A percentile compares a stretch with the other conserved stretches of the same genome.
Conservation (phyloP, 2,113 vertebrate species). For the Saguinus imperator region DNA sequence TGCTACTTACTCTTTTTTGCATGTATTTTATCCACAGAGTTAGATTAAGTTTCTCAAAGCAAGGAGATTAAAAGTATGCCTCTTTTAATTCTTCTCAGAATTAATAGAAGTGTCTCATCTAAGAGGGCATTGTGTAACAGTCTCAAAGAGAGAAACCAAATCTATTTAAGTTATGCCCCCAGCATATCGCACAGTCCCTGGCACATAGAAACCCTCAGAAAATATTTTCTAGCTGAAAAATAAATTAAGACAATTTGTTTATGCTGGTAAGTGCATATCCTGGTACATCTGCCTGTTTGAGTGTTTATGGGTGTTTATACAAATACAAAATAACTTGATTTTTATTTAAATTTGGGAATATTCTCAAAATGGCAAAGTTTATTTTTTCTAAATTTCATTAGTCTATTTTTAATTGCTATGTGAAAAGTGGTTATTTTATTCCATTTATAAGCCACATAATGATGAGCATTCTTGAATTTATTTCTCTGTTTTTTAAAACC, state of each 20-base stretch:
- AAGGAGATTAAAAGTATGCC: background rate
- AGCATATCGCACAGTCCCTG: background rate
- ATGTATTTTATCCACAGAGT: background rate
- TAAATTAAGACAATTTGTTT: background rate
- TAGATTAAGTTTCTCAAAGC: background rate
- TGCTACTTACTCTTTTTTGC: background rate
- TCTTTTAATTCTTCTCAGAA: background rate
- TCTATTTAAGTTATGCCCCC: background rate
- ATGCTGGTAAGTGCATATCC: background rate
- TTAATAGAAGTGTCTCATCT: background rate
- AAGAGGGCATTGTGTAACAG: background rate
- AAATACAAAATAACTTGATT: background rate
- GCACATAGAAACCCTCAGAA: background rate
- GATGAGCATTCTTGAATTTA: slow-evolving; percentile 60
- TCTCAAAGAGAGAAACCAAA: background rate
- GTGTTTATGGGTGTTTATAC: background rate
- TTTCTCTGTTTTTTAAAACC: slow-evolving; percentile 62
- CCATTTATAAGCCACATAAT: slow-evolving; percentile 4
- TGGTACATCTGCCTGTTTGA: background rate
- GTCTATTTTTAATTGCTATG: slow-evolving; percentile 58
- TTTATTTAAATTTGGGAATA: background rate
- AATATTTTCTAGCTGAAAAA: background rate
- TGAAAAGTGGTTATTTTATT: slow-evolving; percentile 44
- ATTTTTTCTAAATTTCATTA: background rate
- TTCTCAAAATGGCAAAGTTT: background rate